Evolutionary conservation across 2,888 invertebrate genomes (phyloP).

Genomic region (Apeira syringaria): DNA sequence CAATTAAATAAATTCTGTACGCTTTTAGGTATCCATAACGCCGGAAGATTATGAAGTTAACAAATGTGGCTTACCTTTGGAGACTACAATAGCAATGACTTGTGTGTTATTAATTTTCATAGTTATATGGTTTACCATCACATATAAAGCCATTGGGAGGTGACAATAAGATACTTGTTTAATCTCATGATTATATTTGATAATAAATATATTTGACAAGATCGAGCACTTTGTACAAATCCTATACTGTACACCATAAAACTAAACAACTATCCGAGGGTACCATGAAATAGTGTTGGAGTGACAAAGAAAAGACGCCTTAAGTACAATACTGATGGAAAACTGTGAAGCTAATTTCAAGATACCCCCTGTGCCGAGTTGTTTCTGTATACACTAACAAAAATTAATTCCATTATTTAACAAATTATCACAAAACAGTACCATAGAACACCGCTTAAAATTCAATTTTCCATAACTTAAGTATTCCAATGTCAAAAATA

Average conservation of each 20-base stretch:
- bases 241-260: constrained; percentile 47
- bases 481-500: constrained; percentile 63
- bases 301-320: neutral
- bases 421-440: constrained; percentile 70
- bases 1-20: constrained; percentile 2
- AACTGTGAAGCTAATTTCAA: constrained; percentile 3
- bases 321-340: constrained; percentile 20
- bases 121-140: constrained; percentile 36
- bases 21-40: constrained; percentile 58
- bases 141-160: constrained; percentile 41
- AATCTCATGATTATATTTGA: constrained; percentile 72
- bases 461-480: constrained; percentile 40
- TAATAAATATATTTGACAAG: constrained; percentile 82
- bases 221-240: constrained; percentile 78
- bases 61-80: constrained; percentile 65
- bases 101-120: constrained; percentile 46
- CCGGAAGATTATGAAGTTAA: constrained; percentile 52
- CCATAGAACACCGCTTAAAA: constrained; percentile 36
- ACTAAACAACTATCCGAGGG: constrained; percentile 17
- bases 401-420: constrained; percentile 40
- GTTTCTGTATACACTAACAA: constrained; percentile 30
- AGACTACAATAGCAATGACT: constrained; percentile 55
- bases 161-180: constrained; percentile 37
- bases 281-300: constrained; percentile 10
- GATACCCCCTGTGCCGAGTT: constrained; percentile 18